Evolutionary conservation across 1,140 invertebrate species (phyloP).

Genomic region (Lamellibrachia luymesi): DNA sequence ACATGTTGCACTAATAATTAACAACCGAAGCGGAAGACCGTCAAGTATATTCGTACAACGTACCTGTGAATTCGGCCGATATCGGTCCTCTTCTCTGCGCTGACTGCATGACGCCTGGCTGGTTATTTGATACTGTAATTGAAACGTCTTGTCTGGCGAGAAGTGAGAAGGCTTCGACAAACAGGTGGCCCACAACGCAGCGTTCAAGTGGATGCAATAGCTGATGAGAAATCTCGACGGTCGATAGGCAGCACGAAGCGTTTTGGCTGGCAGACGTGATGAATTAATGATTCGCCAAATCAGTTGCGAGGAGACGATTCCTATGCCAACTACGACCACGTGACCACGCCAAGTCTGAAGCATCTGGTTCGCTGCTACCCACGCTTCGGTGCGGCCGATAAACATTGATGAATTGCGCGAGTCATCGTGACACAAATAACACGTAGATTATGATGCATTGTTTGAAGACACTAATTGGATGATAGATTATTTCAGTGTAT

Average conservation of each 20-base stretch:
- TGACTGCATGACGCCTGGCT: not conserved
- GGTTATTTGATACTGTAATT: not conserved
- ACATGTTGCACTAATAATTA: not conserved
- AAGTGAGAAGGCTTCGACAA: not conserved
- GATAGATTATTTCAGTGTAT: not conserved
- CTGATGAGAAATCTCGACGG: not conserved
- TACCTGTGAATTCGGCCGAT: not conserved
- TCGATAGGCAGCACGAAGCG: not conserved
- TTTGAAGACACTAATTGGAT: not conserved
- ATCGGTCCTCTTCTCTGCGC: not conserved
- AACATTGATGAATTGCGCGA: not conserved
- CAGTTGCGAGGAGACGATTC: not conserved
- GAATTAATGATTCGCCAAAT: not conserved
- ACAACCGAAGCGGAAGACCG: not conserved
- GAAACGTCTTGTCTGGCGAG: not conserved
- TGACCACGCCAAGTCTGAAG: not conserved
- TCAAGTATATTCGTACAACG: not conserved
- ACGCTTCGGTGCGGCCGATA: not conserved
- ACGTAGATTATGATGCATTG: not conserved
- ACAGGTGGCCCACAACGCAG: not conserved
- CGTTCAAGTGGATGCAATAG: not conserved
- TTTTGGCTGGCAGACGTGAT: not conserved
- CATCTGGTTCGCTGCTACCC: not conserved
- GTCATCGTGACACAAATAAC: not conserved
- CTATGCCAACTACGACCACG: not conserved